Percentiles rank a stretch among this genome's conserved stretches.
Evolutionary conservation across 1,140 invertebrate genomes (phyloP).

Genomic region (Drosophila fuyamai): DNA sequence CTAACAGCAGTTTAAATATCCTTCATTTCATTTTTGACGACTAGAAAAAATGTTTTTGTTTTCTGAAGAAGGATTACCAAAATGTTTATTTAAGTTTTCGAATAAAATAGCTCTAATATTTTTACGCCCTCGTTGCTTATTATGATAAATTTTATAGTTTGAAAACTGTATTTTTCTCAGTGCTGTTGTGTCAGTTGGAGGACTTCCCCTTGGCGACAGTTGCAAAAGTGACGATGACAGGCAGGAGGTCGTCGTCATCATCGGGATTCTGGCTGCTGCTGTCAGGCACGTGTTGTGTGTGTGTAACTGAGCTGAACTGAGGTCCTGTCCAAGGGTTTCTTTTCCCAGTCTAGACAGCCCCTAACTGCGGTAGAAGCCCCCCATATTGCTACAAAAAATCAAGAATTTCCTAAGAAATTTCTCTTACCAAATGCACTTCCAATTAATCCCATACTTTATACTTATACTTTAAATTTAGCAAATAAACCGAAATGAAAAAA

Average conservation of each 20-base stretch:
- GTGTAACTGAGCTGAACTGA: constrained; percentile 2
- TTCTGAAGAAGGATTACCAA: no score
- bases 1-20: no score
- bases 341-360: constrained; percentile 49
- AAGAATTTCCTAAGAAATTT: neutral
- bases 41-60: no score
- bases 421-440: neutral
- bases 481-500: constrained; percentile 7
- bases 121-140: neutral
- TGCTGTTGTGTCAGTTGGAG: constrained; percentile 49
- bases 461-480: constrained; percentile 14
- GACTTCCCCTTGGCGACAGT: constrained; percentile 55
- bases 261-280: constrained; percentile 51
- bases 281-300: constrained; percentile 55
- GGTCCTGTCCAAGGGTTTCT: constrained; percentile 34
- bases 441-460: constrained; percentile 1
- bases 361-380: constrained; percentile 4
- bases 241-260: constrained; percentile 16
- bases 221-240: constrained; percentile 45
- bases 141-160: neutral
- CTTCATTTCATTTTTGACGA: no score
- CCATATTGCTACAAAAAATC: neutral
- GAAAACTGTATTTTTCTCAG: constrained; percentile 14
- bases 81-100: no score
- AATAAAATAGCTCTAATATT: no score